Evolutionary conservation across 1,140 invertebrate species (phyloP), one percentile per base, ranked within the genome.

Genomic region (Neuroterus valhalla): DNA sequence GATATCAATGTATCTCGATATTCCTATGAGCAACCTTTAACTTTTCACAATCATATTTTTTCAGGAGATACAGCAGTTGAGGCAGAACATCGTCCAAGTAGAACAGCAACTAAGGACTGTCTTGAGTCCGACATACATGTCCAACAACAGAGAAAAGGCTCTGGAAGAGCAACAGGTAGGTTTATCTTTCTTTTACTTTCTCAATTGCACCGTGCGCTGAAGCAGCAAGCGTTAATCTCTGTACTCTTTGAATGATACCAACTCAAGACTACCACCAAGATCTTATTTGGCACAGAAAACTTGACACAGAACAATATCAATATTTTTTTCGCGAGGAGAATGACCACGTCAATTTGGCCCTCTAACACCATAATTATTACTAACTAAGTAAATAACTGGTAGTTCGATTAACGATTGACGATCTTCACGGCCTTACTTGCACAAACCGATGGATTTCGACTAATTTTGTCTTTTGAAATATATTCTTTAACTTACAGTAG

Each of bases 151-250:
- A 82, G 96, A 97, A 81, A 94, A 94, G 83, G 96, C 96, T 85
- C 90, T 94, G 74, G 91, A 94, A 84, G 96, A 98, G 87, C 96
- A 97, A 93, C 95, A 97, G 94, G 97, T 98, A 96, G 93, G 96
- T 92, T 85, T 42, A 75, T 52, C 55, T 44, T 55, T 76, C 68
- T 66, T 44, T 19, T 3, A 45, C 46, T n/a, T 77, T 73, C 72
- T 77, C 76, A 85, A 77, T 71, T 87, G 85, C 86, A 89, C 84
- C 81, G 42, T 85, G 81, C 82, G 80, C 85, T 89, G 79, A 83
- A 82, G 81, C 78, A 83, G 81, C 79, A 84, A 83, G 74, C 12
- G 75, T 82, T 87, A 80, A 85, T 83, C 74, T 76, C 74, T 86
- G 79, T 78, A 85, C 81, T 80, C 85, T 79, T 84, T 85, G 77